These are phyloP conservation scores for Agrilus cyanescens DNA, from an alignment of 2,888 invertebrate species.

Conservation along the genomic window DNA sequence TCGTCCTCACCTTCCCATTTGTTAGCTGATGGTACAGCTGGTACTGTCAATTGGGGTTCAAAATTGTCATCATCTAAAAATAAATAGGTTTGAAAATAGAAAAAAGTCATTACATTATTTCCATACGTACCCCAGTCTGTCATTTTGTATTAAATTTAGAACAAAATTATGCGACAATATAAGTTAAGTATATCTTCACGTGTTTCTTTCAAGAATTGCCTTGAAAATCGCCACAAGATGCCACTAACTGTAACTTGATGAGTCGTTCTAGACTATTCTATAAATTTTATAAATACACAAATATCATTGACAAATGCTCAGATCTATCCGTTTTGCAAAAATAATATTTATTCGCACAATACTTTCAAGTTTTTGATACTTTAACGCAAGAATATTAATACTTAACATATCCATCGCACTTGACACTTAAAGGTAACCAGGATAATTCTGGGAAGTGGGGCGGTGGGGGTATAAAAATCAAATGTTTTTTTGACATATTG, in stretches of 20 bases:
- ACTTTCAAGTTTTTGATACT: too few species aligned
- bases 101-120: background rate
- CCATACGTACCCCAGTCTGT: constrained; percentile 32
- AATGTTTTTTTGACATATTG: too few species aligned
- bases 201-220: constrained; percentile 20
- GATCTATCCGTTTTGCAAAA: too few species aligned
- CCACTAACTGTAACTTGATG: constrained; percentile 7
- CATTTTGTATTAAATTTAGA: constrained; percentile 26
- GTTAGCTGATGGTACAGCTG: constrained; percentile 48
- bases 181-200: constrained; percentile 25
- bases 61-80: constrained; percentile 59
- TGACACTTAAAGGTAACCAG: too few species aligned
- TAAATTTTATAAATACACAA: too few species aligned
- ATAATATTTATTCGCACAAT: too few species aligned
- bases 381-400: too few species aligned
- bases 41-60: constrained; percentile 51
- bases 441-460: too few species aligned
- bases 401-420: too few species aligned
- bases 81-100: constrained; percentile 2
- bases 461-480: too few species aligned
- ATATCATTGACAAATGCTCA: too few species aligned
- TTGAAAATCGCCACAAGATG: constrained; percentile 14
- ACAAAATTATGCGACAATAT: constrained; percentile 15
- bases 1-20: constrained; percentile 87
- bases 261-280: too few species aligned